Evolutionary conservation across 2,888 invertebrate species (phyloP), one percentile per base, ranked within the genome.

Genomic region (Acanthosepion pharaonis): DNA sequence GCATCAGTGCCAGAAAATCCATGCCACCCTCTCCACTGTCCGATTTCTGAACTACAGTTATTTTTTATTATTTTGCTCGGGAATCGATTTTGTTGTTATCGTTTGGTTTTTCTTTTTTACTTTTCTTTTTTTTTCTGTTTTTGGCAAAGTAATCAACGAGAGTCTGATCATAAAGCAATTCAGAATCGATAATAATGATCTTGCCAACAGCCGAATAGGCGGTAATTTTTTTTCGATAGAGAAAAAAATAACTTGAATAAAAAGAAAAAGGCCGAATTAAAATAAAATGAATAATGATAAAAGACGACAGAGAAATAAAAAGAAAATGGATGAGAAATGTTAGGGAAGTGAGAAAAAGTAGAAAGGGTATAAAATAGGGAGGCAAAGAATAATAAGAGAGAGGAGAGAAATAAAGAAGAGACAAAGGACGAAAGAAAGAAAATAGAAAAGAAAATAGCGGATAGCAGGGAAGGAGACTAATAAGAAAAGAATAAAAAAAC

Each of bases 141-240:
- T 78, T 78, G n/a, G 78, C 33, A 78, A 78, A 78, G 78, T 78
- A 78, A 78, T 78, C 78, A 78, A 78, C 78, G 78, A 33, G 78
- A 33, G 8, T 78, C 78, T 78, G 78, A 78, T 78, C 78, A 78
- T 78, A n/a, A n/a, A 78, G 78, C n/a, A 15, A 78, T 78, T 78
- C 18, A 18, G 33, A 33, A 78, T 78, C 78, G n/a, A 78, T 78
- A 78, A 78, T 78, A n/a, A 78, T 78, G 78, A 78, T 78, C 9
- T 78, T 78, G 78, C 78, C 78, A 78, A 78, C n/a, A 78, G 78
- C 78, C 33, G n/a, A 78, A 78, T 33, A 78, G 15, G n/a, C n/a
- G 11, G 33, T n/a, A 42, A 42, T n/a, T 78, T 78, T 78, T 78
- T 78, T n/a, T 23, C 11, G 78, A 78, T 78, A 11, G n/a, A 78